Base-by-base conservation (phyloP, 2,113 vertebrate genomes). In the Corvus hawaiiensis region DNA sequence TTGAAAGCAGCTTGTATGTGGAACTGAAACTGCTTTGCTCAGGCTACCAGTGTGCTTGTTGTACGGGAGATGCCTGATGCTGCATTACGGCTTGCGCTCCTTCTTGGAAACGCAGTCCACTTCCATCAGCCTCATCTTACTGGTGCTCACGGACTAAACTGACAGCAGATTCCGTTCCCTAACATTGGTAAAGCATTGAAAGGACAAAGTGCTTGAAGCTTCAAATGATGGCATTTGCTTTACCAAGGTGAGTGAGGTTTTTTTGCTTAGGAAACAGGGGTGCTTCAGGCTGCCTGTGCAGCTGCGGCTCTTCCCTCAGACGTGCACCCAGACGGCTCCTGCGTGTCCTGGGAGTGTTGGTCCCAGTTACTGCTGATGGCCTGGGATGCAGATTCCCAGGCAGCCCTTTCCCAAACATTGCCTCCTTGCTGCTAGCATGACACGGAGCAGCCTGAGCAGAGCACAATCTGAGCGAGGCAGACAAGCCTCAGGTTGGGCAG, bases 311-410 rank as follows among this genome's bases (percentile, higher is more conserved):
- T 62, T 55, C 12, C 13, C 28, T 13, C 4, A 69, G 2, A 16
- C 2, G 0, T 2, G 17, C 43, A 4, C 9, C 1, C 3, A 19
- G 32, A 16, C 0, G 7, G 4, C 21, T n/a, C 23, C 52, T 21
- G 52, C 0, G 0, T 51, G 4, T 35, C 8, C 11, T 62, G 30
- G 58, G 30, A 58, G 13, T 0, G 2, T 6, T 43, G 21, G 10
- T 63, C 19, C 9, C 48, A 10, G 16, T 58, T 30, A 1, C 39
- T 35, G n/a, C 69, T 3, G 2, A 12, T 39, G 55, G 39, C 24
- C 55, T 43, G 64, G 43, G 16, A 7, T 58, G 43, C 13, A 8
- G 1, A 11, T 78, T 66, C 27, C 51, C 55, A 16, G 54, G 13
- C 23, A 28, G 20, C 33, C 21, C 35, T 54, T 46, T 73, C 41